Percentiles rank a stretch among this genome's conserved stretches.
These are phyloP conservation scores for Endomychus coccineus DNA, from an alignment of 2,888 invertebrate species.

Conservation along the genomic window DNA sequence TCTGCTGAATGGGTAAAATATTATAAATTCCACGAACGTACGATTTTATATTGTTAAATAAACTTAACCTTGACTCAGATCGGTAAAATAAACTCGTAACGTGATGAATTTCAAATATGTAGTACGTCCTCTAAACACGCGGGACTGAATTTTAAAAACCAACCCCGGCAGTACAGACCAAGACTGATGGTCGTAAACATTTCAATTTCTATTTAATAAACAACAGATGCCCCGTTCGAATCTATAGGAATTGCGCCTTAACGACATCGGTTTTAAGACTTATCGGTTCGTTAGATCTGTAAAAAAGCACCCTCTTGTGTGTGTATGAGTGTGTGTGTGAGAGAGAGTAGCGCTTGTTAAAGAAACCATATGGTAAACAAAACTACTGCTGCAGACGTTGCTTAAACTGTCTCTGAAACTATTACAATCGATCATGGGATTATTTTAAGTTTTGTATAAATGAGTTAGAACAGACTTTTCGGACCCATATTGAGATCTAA, in stretches of 20 bases:
- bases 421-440: too few relatives aligned
- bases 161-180: constrained; percentile 6
- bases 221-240: constrained; percentile 30
- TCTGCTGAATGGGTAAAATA: too few relatives aligned
- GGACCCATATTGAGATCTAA: too few relatives aligned
- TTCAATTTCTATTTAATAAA: constrained; percentile 32
- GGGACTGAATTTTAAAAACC: constrained; percentile 8
- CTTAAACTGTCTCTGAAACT: too few relatives aligned
- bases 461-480: too few relatives aligned
- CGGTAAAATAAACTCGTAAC: too few relatives aligned
- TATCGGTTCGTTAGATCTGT: constrained; percentile 4
- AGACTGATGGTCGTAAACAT: constrained; percentile 26
- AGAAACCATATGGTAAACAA: constrained; percentile 26
- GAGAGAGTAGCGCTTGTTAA: constrained; percentile 15
- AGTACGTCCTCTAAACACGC: neutral
- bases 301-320: constrained; percentile 25
- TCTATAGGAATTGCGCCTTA: constrained; percentile 13
- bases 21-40: too few relatives aligned
- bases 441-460: too few relatives aligned
- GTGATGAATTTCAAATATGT: neutral
- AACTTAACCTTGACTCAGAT: neutral
- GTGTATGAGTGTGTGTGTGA: too few relatives aligned
- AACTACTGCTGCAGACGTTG: too few relatives aligned
- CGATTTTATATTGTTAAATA: too few relatives aligned
- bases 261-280: constrained; percentile 14